Percentiles rank a stretch among this genome's conserved stretches.
phyloP scores from a whole-genome alignment of 2,797 vertebrate species.

The Ammospiza maritima region DNA sequence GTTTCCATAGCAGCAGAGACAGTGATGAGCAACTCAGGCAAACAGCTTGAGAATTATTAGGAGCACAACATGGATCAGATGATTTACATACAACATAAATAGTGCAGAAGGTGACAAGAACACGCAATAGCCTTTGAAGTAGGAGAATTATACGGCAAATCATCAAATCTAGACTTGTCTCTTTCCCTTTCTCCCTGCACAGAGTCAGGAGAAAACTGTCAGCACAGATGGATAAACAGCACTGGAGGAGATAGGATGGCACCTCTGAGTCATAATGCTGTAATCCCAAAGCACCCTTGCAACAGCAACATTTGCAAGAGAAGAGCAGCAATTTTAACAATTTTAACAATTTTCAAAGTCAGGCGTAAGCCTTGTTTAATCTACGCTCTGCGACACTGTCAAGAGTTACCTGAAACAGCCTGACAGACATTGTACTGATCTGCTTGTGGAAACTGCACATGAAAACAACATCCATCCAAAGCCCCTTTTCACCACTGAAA shows the following conservation, averaged over 20 bases:
- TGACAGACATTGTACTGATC: neutral
- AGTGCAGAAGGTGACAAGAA: conserved; percentile 17
- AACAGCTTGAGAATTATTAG: conserved; percentile 45
- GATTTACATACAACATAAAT: conserved; percentile 44
- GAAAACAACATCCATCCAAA: neutral
- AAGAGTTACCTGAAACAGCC: neutral
- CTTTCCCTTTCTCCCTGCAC: neutral
- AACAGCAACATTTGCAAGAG: neutral
- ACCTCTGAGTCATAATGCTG: neutral
- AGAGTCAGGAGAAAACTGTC: conserved; percentile 4
- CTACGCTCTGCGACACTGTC: accelerated
- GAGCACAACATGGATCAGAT: neutral
- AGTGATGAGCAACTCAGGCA: conserved; percentile 44
- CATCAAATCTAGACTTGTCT: neutral
- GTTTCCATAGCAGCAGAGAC: conserved; percentile 60
- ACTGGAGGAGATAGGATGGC: neutral
- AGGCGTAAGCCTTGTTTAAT: neutral
- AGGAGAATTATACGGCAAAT: conserved; percentile 16
- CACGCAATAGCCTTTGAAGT: conserved; percentile 46
- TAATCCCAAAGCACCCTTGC: neutral
- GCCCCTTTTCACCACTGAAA: neutral
- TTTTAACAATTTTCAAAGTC: neutral
- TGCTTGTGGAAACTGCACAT: neutral
- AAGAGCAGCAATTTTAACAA: neutral
- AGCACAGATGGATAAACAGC: neutral